Evolutionary conservation across 2,113 vertebrate species (phyloP).

Genomic region (Phrynosoma platyrhinos): DNA sequence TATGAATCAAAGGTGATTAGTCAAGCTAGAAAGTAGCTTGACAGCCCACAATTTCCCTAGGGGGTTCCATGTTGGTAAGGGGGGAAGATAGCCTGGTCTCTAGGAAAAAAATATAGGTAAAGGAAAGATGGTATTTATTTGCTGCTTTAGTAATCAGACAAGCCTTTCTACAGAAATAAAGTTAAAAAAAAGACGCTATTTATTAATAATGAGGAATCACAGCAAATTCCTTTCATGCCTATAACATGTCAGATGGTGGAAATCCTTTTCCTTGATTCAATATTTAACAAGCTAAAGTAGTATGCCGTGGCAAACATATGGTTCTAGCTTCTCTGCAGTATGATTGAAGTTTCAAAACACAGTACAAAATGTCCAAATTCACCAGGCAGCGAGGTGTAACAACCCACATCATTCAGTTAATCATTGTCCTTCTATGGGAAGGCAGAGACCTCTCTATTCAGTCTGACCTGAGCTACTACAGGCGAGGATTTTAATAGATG

Average conservation of each 20-base stretch:
- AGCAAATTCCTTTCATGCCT: slow-evolving; percentile 38
- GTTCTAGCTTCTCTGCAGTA: neutral
- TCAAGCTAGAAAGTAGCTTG: slow-evolving; percentile 7
- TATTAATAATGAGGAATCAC: slow-evolving; percentile 7
- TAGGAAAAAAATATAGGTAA: neutral
- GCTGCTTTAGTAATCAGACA: neutral
- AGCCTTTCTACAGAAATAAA: slow-evolving; percentile 3
- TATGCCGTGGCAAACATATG: neutral
- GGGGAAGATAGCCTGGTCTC: neutral
- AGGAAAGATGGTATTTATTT: slow-evolving; percentile 18
- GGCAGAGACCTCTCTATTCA: too few species aligned
- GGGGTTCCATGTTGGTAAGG: neutral
- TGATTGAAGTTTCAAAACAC: slow-evolving; percentile 42
- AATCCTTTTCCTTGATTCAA: slow-evolving; percentile 24
- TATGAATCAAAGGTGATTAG: slow-evolving; percentile 47
- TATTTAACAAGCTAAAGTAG: slow-evolving; percentile 29
- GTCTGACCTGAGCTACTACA: neutral
- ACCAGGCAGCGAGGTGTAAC: slow-evolving; percentile 23
- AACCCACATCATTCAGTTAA: neutral
- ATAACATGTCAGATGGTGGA: slow-evolving; percentile 18
- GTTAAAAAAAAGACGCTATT: neutral
- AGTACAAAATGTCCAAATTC: neutral
- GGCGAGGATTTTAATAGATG: too few species aligned
- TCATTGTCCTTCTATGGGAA: too few species aligned
- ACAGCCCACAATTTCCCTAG: slow-evolving; percentile 11